These are phyloP conservation scores for Arenicola marina DNA, from an alignment of 2,888 invertebrate species.

Conservation along the genomic window DNA sequence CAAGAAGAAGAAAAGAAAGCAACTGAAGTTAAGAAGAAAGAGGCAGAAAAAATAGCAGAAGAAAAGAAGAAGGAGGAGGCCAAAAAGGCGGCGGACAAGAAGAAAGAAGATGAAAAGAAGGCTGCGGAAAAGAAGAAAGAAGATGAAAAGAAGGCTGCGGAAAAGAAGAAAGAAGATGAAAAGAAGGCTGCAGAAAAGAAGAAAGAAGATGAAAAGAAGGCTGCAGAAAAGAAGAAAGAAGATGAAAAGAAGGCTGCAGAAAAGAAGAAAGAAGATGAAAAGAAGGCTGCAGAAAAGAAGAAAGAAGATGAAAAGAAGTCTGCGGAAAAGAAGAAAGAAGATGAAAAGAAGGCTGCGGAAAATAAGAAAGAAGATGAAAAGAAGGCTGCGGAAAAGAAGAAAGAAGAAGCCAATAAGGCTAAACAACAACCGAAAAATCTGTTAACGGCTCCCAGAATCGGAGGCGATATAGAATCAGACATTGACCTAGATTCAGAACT, in stretches of 20 bases:
- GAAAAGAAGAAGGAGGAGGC: not conserved
- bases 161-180: not conserved
- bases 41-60: not conserved
- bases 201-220: not conserved
- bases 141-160: not conserved
- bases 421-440: too few species aligned
- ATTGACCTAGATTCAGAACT: conserved; percentile 3
- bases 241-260: too few species aligned
- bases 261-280: too few species aligned
- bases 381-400: too few species aligned
- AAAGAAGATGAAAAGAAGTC: not conserved
- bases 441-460: too few species aligned
- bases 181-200: not conserved
- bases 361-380: too few species aligned
- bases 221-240: not conserved
- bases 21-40: not conserved
- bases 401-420: too few species aligned
- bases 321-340: too few species aligned
- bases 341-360: too few species aligned
- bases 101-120: not conserved
- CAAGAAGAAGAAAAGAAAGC: not conserved
- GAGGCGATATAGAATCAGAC: too few species aligned
- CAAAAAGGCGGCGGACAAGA: not conserved
- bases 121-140: not conserved
- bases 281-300: too few species aligned